Evolutionary conservation across 37 sponge, comb jelly and placozoan species (phyloP).

Genomic region (Beroe ovata): DNA sequence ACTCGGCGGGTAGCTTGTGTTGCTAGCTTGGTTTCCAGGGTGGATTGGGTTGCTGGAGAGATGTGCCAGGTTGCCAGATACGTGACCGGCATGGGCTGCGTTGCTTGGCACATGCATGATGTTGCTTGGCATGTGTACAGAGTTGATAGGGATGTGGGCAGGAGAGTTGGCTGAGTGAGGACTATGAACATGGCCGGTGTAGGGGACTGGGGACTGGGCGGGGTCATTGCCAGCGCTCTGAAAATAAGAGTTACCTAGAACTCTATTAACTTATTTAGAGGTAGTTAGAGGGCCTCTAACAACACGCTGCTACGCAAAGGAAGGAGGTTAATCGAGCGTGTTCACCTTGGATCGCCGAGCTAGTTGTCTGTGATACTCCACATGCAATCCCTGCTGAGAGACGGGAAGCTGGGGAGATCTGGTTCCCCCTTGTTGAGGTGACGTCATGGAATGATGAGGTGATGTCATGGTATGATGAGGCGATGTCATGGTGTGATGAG

Average conservation of each 20-base stretch:
- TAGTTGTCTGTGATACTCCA: not conserved
- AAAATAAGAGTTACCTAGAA: too few species aligned
- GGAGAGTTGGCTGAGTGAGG: not conserved
- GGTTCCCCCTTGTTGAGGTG: not conserved
- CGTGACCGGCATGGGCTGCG: not conserved
- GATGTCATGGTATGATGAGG: not conserved
- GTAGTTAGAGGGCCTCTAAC: too few species aligned
- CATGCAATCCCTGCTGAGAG: not conserved
- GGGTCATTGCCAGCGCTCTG: not conserved
- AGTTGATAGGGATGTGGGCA: not conserved
- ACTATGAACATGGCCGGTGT: not conserved
- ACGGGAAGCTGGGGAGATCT: not conserved
- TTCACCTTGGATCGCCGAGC: not conserved
- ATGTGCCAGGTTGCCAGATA: not conserved
- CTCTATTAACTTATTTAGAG: too few species aligned
- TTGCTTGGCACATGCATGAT: not conserved
- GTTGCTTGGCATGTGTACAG: not conserved
- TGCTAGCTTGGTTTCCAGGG: not conserved
- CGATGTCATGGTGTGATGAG: not conserved
- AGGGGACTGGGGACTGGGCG: not conserved
- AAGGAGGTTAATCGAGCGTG: too few species aligned
- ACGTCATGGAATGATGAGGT: not conserved
- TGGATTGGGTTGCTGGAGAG: not conserved
- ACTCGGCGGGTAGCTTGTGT: not conserved
- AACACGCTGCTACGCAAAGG: too few species aligned